Evolutionary conservation across 1,140 invertebrate genomes (phyloP).

Genomic region (Neuroterus valhalla): DNA sequence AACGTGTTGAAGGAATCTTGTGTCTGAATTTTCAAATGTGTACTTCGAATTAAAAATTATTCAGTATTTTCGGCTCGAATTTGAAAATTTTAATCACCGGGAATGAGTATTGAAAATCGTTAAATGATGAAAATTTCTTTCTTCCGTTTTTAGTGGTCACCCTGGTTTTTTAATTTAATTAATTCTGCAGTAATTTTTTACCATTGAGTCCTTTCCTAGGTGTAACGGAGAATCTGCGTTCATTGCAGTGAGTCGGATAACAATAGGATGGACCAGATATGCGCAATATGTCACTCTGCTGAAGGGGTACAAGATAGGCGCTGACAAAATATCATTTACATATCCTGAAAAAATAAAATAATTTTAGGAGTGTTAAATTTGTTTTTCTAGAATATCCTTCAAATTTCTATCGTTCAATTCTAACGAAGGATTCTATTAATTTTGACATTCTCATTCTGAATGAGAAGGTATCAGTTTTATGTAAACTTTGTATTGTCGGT

Average conservation of each 20-base stretch:
- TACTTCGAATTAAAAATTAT: too few species aligned
- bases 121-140: slow-evolving; percentile 15
- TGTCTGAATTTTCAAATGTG: too few species aligned
- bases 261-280: slow-evolving; percentile 87
- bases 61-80: too few species aligned
- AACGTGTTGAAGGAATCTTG: too few species aligned
- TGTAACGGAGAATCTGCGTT: slow-evolving; percentile 86
- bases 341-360: slow-evolving; percentile 77
- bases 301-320: slow-evolving; percentile 86
- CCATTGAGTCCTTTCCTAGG: slow-evolving; percentile 84
- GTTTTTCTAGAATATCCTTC: background rate
- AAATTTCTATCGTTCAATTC: too few species aligned
- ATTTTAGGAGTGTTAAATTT: background rate
- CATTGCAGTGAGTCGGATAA: slow-evolving; percentile 85
- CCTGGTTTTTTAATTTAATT: slow-evolving; percentile 25
- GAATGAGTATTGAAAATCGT: background rate
- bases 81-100: too few species aligned
- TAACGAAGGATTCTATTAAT: too few species aligned
- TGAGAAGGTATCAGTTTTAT: too few species aligned
- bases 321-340: slow-evolving; percentile 83
- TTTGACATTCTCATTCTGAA: too few species aligned
- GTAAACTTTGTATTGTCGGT: too few species aligned
- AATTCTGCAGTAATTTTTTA: slow-evolving; percentile 60
- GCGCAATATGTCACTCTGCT: slow-evolving; percentile 90
- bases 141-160: background rate